A percentile compares a stretch with the other conserved stretches of the same genome.
phyloP scores from a whole-genome alignment of 2,797 vertebrate species.

The Decapterus maruadsi region DNA sequence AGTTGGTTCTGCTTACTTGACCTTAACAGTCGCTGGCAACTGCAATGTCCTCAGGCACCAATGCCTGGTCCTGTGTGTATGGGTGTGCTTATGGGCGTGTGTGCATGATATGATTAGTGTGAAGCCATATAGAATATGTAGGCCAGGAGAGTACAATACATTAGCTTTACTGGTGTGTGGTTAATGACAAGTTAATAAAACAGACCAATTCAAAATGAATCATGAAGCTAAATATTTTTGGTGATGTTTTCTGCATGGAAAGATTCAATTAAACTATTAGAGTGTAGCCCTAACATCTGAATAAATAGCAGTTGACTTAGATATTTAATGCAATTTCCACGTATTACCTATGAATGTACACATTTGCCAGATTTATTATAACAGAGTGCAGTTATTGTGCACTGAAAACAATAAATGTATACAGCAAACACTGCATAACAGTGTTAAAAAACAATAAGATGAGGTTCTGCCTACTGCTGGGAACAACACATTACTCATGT shows the following conservation, averaged over 20 bases:
- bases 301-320: neutral
- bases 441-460: neutral
- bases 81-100: constrained; percentile 3
- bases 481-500: neutral
- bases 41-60: constrained; percentile 44
- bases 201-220: constrained; percentile 21
- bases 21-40: constrained; percentile 52
- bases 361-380: neutral
- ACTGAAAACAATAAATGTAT: neutral
- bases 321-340: neutral
- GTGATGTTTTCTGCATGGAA: neutral
- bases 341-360: constrained; percentile 4
- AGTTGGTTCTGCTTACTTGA: constrained; percentile 42
- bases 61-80: constrained; percentile 5
- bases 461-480: too few relatives aligned
- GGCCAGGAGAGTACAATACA: constrained; percentile 22
- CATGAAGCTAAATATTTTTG: neutral
- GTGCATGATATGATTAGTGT: constrained; percentile 39
- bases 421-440: neutral
- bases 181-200: constrained; percentile 1
- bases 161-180: constrained; percentile 13
- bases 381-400: neutral
- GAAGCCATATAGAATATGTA: constrained; percentile 29
- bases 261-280: neutral
- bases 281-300: neutral